Evolutionary conservation across 2,113 vertebrate genomes (phyloP), one percentile per base, ranked within the genome.

Genomic region (Podarcis muralis): DNA sequence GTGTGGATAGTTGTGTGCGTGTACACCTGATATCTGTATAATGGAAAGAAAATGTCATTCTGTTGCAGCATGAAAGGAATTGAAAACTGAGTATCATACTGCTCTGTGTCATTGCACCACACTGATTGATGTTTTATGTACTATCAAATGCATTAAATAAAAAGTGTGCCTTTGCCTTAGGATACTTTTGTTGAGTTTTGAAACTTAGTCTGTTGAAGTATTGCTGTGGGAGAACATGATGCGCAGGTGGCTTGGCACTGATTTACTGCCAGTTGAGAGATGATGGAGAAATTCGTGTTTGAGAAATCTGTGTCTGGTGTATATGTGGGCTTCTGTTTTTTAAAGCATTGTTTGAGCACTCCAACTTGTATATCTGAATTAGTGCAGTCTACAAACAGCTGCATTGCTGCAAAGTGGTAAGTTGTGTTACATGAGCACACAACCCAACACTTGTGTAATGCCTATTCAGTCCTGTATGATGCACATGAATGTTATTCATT

Each of bases 91-190:
- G 6, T 85, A 87, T 53, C 86, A 83, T 43, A 66, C 6, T 87
- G 27, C 84, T 81, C 81, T 88, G 62, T 80, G 7, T 79, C 82
- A 90, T 81, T 90, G 23, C 48, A 40, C 69, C 84, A 78, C 83
- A 40, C 86, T 82, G 77, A 89, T 90, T 27, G 35, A 83, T 87
- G 65, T 81, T 85, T 87, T 83, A 30, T 83, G 48, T 90, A 86
- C 81, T 74, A 80, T 43, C 57, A 92, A 87, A 75, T 79, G 25
- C 43, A 75, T 90, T 75, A 66, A 84, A 88, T 90, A 74, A 78
- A 84, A 83, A 59, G 66, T 91, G 71, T 77, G 57, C 66, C 76
- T 89, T 66, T 89, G 86, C 89, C 65, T 83, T 89, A 91, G 88
- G 7, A 40, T 85, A 81, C 15, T 85, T 85, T 74, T 65, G 84